Percentiles rank a stretch among this genome's conserved stretches.
phyloP scores from a whole-genome alignment of 1,140 invertebrate species.

The Drosophila neocordata region DNA sequence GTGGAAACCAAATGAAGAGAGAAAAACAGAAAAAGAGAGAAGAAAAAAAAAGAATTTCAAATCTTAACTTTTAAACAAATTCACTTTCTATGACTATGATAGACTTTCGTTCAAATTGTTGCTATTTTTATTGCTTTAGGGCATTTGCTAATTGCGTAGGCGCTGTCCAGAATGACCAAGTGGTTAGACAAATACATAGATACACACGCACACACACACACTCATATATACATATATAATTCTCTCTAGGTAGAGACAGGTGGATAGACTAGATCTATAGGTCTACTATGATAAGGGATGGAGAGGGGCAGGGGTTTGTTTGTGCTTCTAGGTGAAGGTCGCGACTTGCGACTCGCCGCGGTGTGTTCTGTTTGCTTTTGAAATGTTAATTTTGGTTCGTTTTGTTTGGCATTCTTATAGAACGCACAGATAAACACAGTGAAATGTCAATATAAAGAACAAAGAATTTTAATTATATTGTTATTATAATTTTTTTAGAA shows the following conservation, averaged over 20 bases:
- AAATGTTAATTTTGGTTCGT: slow-evolving; percentile 44
- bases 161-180: slow-evolving; percentile 66
- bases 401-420: slow-evolving; percentile 28
- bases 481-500: no score
- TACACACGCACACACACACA: background rate
- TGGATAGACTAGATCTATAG: slow-evolving; percentile 7
- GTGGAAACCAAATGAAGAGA: background rate
- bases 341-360: slow-evolving; percentile 12
- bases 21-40: slow-evolving; percentile 5
- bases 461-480: slow-evolving; percentile 2
- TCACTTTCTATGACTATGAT: slow-evolving; percentile 63
- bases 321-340: slow-evolving; percentile 60
- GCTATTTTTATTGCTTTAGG: slow-evolving; percentile 25
- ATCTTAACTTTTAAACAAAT: slow-evolving; percentile 44
- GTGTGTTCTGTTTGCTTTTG: slow-evolving; percentile 32
- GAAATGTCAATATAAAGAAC: background rate
- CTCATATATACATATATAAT: background rate
- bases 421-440: slow-evolving; percentile 10
- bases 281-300: background rate
- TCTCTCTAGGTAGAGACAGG: background rate
- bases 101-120: slow-evolving; percentile 20
- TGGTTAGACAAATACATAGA: slow-evolving; percentile 23
- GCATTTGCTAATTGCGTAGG: slow-evolving; percentile 71
- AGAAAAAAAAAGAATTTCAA: slow-evolving; percentile 13
- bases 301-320: background rate